Conservation (phyloP, 2,797 vertebrate species). For the Menidia menidia region DNA sequence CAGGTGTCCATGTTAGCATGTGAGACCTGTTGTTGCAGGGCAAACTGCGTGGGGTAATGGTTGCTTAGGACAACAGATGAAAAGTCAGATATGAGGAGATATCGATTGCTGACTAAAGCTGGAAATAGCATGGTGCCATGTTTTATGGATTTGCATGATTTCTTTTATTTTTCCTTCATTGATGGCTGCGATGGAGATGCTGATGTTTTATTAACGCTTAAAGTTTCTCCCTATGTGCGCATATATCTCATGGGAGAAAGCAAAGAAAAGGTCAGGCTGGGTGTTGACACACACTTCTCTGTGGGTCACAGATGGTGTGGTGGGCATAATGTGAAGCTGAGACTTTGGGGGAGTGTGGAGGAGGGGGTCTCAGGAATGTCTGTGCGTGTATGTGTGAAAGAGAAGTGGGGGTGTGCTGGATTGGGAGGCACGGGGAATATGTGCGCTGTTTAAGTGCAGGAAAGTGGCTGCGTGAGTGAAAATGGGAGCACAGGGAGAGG, state of each 20-base stretch:
- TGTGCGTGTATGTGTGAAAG: slow-evolving; percentile 30
- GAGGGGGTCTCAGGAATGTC: slow-evolving; percentile 65
- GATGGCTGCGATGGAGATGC: slow-evolving; percentile 1
- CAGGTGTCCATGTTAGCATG: slow-evolving; percentile 42
- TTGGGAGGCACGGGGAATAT: slow-evolving; percentile 46
- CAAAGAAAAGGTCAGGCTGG: slow-evolving; percentile 70
- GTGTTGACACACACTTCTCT: slow-evolving; percentile 67
- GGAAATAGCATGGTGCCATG: slow-evolving; percentile 26
- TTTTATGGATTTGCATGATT: slow-evolving; percentile 9
- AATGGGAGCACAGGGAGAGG: slow-evolving; percentile 14
- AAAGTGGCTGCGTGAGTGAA: slow-evolving; percentile 41
- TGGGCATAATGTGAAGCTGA: slow-evolving; percentile 56
- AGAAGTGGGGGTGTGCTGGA: slow-evolving; percentile 48
- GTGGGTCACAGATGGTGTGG: slow-evolving; percentile 77
- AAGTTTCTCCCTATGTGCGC: slow-evolving; percentile 10
- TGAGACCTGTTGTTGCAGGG: slow-evolving; percentile 25
- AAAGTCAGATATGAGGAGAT: slow-evolving; percentile 44
- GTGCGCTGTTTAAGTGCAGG: slow-evolving; percentile 36
- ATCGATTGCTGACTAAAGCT: slow-evolving; percentile 45
- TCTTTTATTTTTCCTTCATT: slow-evolving; percentile 1
- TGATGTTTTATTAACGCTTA: slow-evolving; percentile 9
- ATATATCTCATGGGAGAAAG: slow-evolving; percentile 48
- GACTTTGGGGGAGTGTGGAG: slow-evolving; percentile 55
- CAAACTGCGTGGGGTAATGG: slow-evolving; percentile 24
- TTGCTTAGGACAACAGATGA: slow-evolving; percentile 41